Evolutionary conservation across 1,140 invertebrate species (phyloP).

Genomic region (Paralvinella palmiformis): DNA sequence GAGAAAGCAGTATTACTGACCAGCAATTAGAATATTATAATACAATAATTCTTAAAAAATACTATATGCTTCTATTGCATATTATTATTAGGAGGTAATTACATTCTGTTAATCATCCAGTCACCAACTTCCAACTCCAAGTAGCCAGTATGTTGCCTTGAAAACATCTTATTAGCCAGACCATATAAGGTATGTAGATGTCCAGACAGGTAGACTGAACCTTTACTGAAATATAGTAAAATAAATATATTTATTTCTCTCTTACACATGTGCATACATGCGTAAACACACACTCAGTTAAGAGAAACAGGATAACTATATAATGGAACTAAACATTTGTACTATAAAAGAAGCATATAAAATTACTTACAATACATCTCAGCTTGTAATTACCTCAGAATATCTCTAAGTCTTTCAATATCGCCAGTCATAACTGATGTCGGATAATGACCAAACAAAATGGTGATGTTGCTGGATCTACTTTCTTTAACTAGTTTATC

Average conservation of each 20-base stretch:
- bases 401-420: slow-evolving; percentile 23
- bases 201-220: slow-evolving; percentile 79
- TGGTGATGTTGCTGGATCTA: slow-evolving; percentile 57
- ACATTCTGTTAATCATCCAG: too few species aligned
- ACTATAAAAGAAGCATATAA: slow-evolving; percentile 13
- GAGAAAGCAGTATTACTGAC: too few species aligned
- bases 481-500: slow-evolving; percentile 14
- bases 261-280: slow-evolving; percentile 6
- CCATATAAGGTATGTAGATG: slow-evolving; percentile 82
- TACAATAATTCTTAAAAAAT: too few species aligned
- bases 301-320: not conserved
- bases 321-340: not conserved
- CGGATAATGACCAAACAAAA: slow-evolving; percentile 92
- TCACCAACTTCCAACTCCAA: slow-evolving; percentile 86
- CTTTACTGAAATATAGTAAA: slow-evolving; percentile 41
- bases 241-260: slow-evolving; percentile 1
- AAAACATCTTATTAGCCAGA: slow-evolving; percentile 77
- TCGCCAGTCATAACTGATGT: slow-evolving; percentile 78
- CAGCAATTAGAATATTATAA: too few species aligned
- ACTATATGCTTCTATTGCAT: too few species aligned
- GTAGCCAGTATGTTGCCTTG: slow-evolving; percentile 72
- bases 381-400: slow-evolving; percentile 50
- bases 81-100: too few species aligned
- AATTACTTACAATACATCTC: not conserved
- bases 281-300: too few species aligned